Evolutionary conservation across 2,888 invertebrate species (phyloP).

Genomic region (Agonopterix arenella): DNA sequence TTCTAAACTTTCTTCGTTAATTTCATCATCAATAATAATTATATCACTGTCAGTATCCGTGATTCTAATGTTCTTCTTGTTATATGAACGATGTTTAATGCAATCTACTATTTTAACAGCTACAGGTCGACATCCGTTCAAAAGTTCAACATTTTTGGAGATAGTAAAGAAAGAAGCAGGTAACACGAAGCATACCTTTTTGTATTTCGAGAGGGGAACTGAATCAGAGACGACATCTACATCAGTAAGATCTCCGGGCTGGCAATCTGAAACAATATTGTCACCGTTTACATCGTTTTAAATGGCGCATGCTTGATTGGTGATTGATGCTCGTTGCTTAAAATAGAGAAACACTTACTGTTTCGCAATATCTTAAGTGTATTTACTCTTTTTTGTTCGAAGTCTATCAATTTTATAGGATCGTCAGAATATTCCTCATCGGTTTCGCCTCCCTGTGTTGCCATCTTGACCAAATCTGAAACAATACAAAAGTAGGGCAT

Average conservation of each 20-base stretch:
- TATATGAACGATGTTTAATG: constrained; percentile 18
- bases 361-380: no score
- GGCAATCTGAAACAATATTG: no score
- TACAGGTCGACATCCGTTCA: constrained; percentile 16
- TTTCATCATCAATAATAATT: not conserved
- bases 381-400: constrained; percentile 2
- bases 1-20: no score
- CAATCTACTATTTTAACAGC: constrained; percentile 21
- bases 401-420: constrained; percentile 16
- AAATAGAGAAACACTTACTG: no score
- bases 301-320: no score
- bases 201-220: no score
- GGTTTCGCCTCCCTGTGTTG: constrained; percentile 2
- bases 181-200: not conserved
- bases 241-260: no score
- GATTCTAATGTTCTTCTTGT: constrained; percentile 3
- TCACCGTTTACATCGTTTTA: no score
- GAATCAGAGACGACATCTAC: no score
- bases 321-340: no score
- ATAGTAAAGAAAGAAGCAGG: constrained; percentile 16
- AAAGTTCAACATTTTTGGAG: constrained; percentile 11
- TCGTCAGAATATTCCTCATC: constrained; percentile 21
- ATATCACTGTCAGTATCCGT: not conserved
- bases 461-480: constrained; percentile 3
- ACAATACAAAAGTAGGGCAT: not conserved